Base-by-base conservation (phyloP, 2,888 invertebrate genomes). In the Lomographa bimaculata region DNA sequence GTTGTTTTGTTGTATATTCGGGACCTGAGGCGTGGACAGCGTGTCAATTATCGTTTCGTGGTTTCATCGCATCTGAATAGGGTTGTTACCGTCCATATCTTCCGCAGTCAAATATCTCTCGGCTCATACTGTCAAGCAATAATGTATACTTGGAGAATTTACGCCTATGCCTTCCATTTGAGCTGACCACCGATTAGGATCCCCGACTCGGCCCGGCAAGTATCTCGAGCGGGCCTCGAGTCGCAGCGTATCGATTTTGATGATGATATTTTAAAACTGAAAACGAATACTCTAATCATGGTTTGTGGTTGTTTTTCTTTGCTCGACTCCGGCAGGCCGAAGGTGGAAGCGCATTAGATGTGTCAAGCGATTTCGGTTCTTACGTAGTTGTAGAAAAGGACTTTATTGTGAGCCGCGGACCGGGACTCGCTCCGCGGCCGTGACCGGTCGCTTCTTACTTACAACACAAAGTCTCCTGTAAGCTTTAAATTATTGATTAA, bases 401-500 rank as follows among this genome's bases (percentile, higher is more conserved):
- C 63, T 71, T 3, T 64, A 57, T 54, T 60, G 62, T 64, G 58
- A 58, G 53, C 57, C 60, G 56, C 58, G 54, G 50, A 41, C 51
- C 51, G 53, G 43, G 44, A 44, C 1, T 20, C 27, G 30, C 18
- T 7, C 38, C 54, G 57, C 64, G 66, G 61, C 49, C 50, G 50
- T 50, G 67, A 61, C 59, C 52, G 57, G 53, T 64, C 62, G 65
- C 69, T 72, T 43, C 19, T 43, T 41, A 70, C 64, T 67, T 55
- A 67, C 68, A 75, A 71, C 68, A 70, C 57, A 57, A 67, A 72
- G 76, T 80, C 78, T 78, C 76, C 75, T 83, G 79, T 84, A 84
- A 86, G 87, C 87, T 87, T 86, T 87, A 87, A 87, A 86, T 86
- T 86, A 86, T 83, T 85, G 80, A 86, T 76, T 86, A 87, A 87